A percentile compares a stretch with the other conserved stretches of the same genome.
These are phyloP conservation scores for Mystacornis crossleyi DNA, from an alignment of 2,113 vertebrate genomes.

Conservation along the genomic window DNA sequence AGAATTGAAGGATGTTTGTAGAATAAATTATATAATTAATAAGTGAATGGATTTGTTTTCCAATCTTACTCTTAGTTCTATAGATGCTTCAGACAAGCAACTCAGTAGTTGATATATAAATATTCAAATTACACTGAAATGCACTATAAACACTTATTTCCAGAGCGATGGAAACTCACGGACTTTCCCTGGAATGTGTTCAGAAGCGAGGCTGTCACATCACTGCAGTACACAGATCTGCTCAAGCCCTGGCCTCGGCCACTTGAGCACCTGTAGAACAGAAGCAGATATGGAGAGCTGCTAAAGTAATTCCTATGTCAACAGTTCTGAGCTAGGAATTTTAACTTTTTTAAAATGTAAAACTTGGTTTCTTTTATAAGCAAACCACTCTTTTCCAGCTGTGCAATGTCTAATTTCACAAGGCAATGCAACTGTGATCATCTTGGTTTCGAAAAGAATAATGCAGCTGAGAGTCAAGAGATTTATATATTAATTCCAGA, in stretches of 20 bases:
- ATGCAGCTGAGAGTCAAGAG: background rate
- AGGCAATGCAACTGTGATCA: background rate
- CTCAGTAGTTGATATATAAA: background rate
- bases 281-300: background rate
- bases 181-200: background rate
- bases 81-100: background rate
- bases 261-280: background rate
- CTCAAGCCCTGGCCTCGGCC: background rate
- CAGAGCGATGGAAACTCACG: background rate
- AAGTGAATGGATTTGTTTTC: conserved; percentile 27
- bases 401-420: background rate
- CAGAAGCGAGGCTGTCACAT: background rate
- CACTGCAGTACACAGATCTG: background rate
- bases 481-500: background rate
- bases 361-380: background rate
- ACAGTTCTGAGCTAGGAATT: background rate
- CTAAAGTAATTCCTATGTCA: background rate
- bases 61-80: background rate
- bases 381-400: background rate
- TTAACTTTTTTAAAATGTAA: background rate
- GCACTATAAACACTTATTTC: background rate
- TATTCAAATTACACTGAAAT: background rate
- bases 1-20: conserved; percentile 14
- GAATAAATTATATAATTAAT: conserved; percentile 55
- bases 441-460: background rate